Evolutionary conservation across 2,888 invertebrate genomes (phyloP), one percentile per base, ranked within the genome.

Genomic region (Didymodactylos carnosus): DNA sequence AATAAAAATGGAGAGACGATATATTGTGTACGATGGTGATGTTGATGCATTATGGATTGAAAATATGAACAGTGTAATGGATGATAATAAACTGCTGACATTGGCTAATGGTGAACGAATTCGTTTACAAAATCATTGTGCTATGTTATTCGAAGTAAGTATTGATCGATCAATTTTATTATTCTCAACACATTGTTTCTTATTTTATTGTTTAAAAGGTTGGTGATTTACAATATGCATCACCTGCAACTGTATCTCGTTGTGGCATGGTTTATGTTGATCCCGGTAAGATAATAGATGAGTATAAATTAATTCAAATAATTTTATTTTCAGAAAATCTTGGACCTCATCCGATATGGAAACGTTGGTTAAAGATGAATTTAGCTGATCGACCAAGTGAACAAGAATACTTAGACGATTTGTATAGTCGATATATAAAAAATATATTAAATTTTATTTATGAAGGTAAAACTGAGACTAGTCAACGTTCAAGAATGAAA

Each of bases 31-130:
- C 84, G 98, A 98, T 84, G 98, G 98, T 76, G 98, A 98, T 84
- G 98, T 98, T 7, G 98, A 98, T 85, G 98, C 98, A 0, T 97
- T 98, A 84, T 98, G 98, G 98, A 98, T 98, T 49, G 98, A 98
- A 86, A 98, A 99, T 85, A 87, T 99, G 76, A 35, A 98, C 86
- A 97, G 95, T 0, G 97, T 99, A 4, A 87, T 98, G 73, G 98
- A 99, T 83, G 97, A 98, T 85, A 99, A 97, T 85, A 98, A 97
- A 84, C 86, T 99, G 75, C 86, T 98, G 25, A 98, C 98, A 0
- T 84, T 98, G 77, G 98, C 98, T 19, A 98, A 98, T 82, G 98
- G 98, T 77, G 98, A 99, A 86, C 91, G 98, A 76, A 91, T 92
- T 76, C 87, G 91, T 76, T 85, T 92, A 75, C 89, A 90, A 79